Base-by-base conservation (phyloP, 2,888 invertebrate species). In the Neelides folsomi region DNA sequence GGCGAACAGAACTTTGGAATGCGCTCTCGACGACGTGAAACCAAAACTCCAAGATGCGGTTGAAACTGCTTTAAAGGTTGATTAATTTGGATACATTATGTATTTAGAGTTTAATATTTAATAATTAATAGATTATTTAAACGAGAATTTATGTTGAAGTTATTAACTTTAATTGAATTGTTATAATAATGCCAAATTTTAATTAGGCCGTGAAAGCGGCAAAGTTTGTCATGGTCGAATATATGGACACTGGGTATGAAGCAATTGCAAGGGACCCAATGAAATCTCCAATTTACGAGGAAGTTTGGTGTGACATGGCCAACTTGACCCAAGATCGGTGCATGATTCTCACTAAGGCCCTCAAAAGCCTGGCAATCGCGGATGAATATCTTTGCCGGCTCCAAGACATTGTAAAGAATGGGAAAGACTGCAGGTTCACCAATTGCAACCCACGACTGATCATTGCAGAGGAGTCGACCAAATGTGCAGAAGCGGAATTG, bases 251-350 rank as follows among this genome's bases (percentile, higher is more conserved):
- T 42, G 55, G 54, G 6, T 62, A 64, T 37, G 60, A 62, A 47
- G 64, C 64, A 5, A 58, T 61, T 37, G 60, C 60, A 48, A 58
- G 60, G 42, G 59, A 61, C 37, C 55, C 49, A 18, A 45, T 64
- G 43, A 58, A 59, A n/a, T 62, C 64, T 12, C 64, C 64, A 18
- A 58, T 58, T 9, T 64, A 60, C 35, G 64, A 64, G 37, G 62
- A 64, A 51, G 53, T 58, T 43, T 64, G 64, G 64, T 60, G 59
- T 38, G 62, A 61, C 27, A 58, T 64, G 4, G 55, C 27, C 3
- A 27, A 27, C 27, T 27, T 27, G 27, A 27, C 27, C 7, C 27
- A 27, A 7, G 27, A 27, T 27, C 27, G 27, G 7, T 27, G 27
- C 7, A 7, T 7, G 27, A 3, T 27, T 27, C 27, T 27, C 27